These are phyloP conservation scores for Catocala fraxini DNA, from an alignment of 2,888 invertebrate genomes.

Conservation along the genomic window DNA sequence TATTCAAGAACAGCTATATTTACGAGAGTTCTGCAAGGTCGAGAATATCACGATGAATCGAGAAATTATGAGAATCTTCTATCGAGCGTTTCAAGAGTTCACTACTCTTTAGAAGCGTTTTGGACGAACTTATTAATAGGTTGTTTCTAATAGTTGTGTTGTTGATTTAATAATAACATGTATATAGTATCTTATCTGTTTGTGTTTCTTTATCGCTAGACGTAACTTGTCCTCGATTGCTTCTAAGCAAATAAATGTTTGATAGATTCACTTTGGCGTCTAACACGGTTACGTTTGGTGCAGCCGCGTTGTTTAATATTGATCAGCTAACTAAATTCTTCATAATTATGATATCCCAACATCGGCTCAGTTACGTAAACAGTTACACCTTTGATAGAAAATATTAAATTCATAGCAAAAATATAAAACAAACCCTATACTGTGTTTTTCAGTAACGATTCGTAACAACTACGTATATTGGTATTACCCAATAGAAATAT, in stretches of 20 bases:
- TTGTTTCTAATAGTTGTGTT: neutral
- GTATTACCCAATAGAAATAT: too few species aligned
- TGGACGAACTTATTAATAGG: too few species aligned
- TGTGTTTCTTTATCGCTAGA: conserved; percentile 31
- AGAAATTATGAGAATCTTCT: conserved; percentile 20
- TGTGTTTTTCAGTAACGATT: too few species aligned
- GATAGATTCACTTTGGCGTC: conserved; percentile 14
- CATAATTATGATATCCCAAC: too few species aligned
- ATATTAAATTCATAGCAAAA: too few species aligned
- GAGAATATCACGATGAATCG: conserved; percentile 27
- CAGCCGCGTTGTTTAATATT: too few species aligned
- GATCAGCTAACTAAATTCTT: too few species aligned
- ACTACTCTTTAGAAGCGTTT: conserved; percentile 6
- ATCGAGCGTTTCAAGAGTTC: conserved; percentile 7
- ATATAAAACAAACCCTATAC: too few species aligned
- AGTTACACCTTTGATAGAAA: too few species aligned
- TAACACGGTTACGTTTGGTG: too few species aligned
- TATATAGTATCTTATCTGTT: conserved; percentile 35
- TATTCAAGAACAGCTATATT: conserved; percentile 39
- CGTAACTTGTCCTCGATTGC: conserved; percentile 37
- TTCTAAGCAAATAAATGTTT: conserved; percentile 24
- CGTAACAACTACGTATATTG: too few species aligned
- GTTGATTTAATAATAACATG: conserved; percentile 23
- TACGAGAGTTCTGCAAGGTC: conserved; percentile 33
- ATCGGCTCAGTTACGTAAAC: too few species aligned